Conservation (phyloP, 2,888 invertebrate species). For the Ecliptopera silaceata region DNA sequence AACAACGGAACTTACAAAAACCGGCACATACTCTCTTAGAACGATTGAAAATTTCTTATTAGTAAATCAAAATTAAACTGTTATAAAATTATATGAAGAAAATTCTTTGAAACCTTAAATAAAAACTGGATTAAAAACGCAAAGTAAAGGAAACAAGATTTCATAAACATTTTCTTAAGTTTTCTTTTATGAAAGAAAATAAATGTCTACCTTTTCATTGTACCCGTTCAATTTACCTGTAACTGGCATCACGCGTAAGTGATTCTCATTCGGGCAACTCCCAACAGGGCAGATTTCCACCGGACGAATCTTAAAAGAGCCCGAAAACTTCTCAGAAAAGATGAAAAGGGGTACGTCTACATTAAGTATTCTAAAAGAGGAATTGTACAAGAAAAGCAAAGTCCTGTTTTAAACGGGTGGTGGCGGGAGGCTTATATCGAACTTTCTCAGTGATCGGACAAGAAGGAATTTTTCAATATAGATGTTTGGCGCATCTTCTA, state of each 20-base stretch:
- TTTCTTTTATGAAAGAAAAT: conserved; percentile 29
- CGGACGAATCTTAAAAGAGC: conserved; percentile 66
- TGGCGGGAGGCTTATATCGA: conserved; percentile 65
- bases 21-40: no score
- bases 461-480: conserved; percentile 74
- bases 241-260: conserved; percentile 45
- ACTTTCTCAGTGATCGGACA: conserved; percentile 73
- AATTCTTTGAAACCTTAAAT: not conserved
- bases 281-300: conserved; percentile 63
- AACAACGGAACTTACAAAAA: not conserved
- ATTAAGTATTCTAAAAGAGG: conserved; percentile 77
- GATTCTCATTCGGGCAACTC: conserved; percentile 48
- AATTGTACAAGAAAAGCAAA: conserved; percentile 79
- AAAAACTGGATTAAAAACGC: not conserved
- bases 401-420: conserved; percentile 72
- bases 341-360: conserved; percentile 74
- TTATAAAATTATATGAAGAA: no score
- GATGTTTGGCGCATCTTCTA: conserved; percentile 71
- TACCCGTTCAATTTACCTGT: conserved; percentile 49
- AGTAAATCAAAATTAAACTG: no score
- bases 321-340: conserved; percentile 68
- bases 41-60: no score
- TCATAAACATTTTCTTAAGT: conserved; percentile 33
- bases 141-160: conserved; percentile 18
- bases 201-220: conserved; percentile 36